A percentile compares a stretch with the other conserved stretches of the same genome.
Evolutionary conservation across 2,888 invertebrate species (phyloP).

Genomic region (Pandemis heparana): DNA sequence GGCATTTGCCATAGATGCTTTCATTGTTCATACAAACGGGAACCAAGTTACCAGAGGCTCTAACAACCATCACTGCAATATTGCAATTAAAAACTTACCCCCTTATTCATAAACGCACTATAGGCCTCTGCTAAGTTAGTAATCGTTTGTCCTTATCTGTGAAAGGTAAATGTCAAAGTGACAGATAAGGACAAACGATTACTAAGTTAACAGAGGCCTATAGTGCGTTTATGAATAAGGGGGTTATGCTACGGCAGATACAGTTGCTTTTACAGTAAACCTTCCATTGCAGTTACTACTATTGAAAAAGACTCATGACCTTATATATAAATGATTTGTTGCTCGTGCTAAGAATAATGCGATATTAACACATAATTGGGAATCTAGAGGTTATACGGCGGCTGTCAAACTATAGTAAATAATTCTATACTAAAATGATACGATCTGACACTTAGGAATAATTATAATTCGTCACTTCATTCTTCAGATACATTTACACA

Average conservation of each 20-base stretch:
- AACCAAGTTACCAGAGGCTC: background rate
- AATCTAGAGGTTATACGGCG: slow-evolving; percentile 52
- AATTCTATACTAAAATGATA: slow-evolving; percentile 8
- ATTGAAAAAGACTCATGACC: background rate
- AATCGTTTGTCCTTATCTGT: too few species aligned
- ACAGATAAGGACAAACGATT: too few species aligned
- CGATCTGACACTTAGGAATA: slow-evolving; percentile 5
- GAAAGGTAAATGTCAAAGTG: too few species aligned
- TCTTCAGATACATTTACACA: too few species aligned
- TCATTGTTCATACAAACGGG: slow-evolving; percentile 13
- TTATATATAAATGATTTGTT: slow-evolving; percentile 14
- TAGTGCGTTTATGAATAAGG: too few species aligned
- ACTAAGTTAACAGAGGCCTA: too few species aligned
- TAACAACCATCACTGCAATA: background rate
- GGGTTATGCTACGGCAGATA: background rate
- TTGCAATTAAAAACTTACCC: background rate
- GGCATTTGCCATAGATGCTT: slow-evolving; percentile 6
- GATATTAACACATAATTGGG: slow-evolving; percentile 59
- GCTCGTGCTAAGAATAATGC: slow-evolving; percentile 33
- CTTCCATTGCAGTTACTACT: background rate
- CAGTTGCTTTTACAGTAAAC: background rate
- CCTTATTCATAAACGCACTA: too few species aligned
- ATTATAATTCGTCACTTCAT: too few species aligned
- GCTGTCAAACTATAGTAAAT: background rate
- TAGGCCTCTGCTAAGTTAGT: too few species aligned